Evolutionary conservation across 2,797 vertebrate species (phyloP), one percentile per base, ranked within the genome.

Genomic region (Bryconaethiops microstoma): DNA sequence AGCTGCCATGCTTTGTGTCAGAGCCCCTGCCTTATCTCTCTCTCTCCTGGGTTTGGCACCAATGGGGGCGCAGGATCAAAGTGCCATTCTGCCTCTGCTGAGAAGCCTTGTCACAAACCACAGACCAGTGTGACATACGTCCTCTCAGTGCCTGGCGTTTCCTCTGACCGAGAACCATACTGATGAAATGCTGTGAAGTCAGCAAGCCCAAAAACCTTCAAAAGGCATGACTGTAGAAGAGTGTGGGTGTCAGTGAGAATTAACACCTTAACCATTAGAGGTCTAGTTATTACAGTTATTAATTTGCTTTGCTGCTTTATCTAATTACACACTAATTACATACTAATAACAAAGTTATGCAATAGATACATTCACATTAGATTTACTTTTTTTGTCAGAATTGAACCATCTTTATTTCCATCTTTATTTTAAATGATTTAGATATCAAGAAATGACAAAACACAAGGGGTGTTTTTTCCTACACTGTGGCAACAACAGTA

Each of bases 91-190:
- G 78, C 64, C 52, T 77, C 68, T 76, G 85, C 85, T 82, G 79
- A 85, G 64, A 55, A 88, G 90, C 88, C 89, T 76, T 64, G 83
- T 84, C 87, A 90, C 89, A 86, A 75, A 87, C 74, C 84, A 86
- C 83, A 84, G 86, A 83, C 84, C 82, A 85, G n/a, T 74, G 82
- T 90, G 87, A 91, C 90, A 90, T 91, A 50, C 54, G 54, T 69
- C 39, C 62, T 90, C 88, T 88, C 88, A 79, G 86, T 88, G 89
- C 87, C 89, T 83, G 84, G 80, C 48, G 29, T 76, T 88, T 92
- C 91, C 91, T 94, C 91, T 88, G 86, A 90, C 88, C 85, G 89
- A 89, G 90, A 91, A 90, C 89, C 85, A 89, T 74, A 63, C 59
- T 89, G 60, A 39, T 70, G 55, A 45, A 55, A 10, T n/a, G 35